These are phyloP conservation scores for Villa cingulata DNA, from an alignment of 2,888 invertebrate genomes.

Conservation along the genomic window DNA sequence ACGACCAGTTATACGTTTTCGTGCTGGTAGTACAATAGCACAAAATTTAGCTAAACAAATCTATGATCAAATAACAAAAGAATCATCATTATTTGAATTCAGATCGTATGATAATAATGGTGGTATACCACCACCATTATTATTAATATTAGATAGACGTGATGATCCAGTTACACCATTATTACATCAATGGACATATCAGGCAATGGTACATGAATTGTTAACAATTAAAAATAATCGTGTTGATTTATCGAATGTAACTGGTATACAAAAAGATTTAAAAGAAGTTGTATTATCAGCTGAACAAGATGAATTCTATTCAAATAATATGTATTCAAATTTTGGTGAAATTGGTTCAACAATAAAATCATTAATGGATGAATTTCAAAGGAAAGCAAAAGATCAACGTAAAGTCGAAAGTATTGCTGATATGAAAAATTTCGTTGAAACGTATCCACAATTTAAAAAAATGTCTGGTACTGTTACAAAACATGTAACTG, in stretches of 20 bases:
- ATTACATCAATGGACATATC: slow-evolving; percentile 97
- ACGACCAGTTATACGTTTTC: slow-evolving; percentile 78
- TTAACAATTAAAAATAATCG: slow-evolving; percentile 86
- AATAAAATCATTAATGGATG: slow-evolving; percentile 93
- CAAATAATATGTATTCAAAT: slow-evolving; percentile 85
- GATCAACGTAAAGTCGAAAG: slow-evolving; percentile 95
- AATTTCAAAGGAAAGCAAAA: slow-evolving; percentile 90
- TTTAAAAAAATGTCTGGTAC: slow-evolving; percentile 96
- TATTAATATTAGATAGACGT: slow-evolving; percentile 82
- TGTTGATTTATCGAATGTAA: slow-evolving; percentile 73
- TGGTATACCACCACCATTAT: slow-evolving; percentile 57
- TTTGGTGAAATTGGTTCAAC: slow-evolving; percentile 98
- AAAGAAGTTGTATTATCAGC: slow-evolving; percentile 87
- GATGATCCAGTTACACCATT: slow-evolving; percentile 95
- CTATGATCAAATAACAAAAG: slow-evolving; percentile 72
- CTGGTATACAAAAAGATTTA: slow-evolving; percentile 76
- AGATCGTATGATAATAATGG: slow-evolving; percentile 38
- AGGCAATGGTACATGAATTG: slow-evolving; percentile 99
- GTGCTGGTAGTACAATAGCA: slow-evolving; percentile 73
- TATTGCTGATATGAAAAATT: slow-evolving; percentile 97
- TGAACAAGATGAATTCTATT: slow-evolving; percentile 95
- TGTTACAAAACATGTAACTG: slow-evolving; percentile 92
- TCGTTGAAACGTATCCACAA: slow-evolving; percentile 94
- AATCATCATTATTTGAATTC: slow-evolving; percentile 77
- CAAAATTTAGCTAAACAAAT: slow-evolving; percentile 74